Base-by-base conservation (phyloP, 2,888 invertebrate species). In the Ophonus ardosiacus region DNA sequence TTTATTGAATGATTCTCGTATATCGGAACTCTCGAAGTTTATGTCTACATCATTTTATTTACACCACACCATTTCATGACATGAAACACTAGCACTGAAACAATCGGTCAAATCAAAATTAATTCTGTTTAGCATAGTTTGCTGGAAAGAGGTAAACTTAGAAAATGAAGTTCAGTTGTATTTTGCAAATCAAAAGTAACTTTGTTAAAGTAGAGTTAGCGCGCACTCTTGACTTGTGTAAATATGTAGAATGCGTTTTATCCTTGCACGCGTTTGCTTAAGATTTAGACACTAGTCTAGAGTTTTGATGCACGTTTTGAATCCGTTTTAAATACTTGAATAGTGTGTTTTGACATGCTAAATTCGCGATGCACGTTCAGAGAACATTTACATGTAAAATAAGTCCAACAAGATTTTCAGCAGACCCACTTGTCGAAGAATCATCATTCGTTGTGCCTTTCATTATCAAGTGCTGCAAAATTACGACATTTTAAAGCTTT, bases 211-310 rank as follows among this genome's bases (percentile, higher is more conserved):
- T 51, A 74, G 74, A 51, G 10, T 74, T 68, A 68, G 38, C 38
- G 71, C 15, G 78, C 78, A 78, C 78, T 57, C 24, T 24, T 56
- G 40, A 56, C 7, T 74, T 78, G 56, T 78, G 78, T 78, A 78
- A 78, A 78, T 78, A 78, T 31, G 78, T 74, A 59, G 79, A 80
- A 38, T 80, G 79, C 38, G 40, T 21, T 79, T 79, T 79, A 31
- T 17, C 18, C 81, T 61, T 81, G 81, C 81, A 81, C 81, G 81
- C 81, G 51, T 63, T 59, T 79, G 81, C 81, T 81, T 81, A 17
- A 21, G 17, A 63, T 80, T 80, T 81, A 65, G 59, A 80, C 61
- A 74, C 43, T 74, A 51, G 57, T 15, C 51, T 78, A 78, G 57
- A 78, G 15, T 31, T 57, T 78, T 57, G 24, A 57, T 57, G 78